phyloP scores from a whole-genome alignment of 2,113 vertebrate genomes.

The Condylura cristata region DNA sequence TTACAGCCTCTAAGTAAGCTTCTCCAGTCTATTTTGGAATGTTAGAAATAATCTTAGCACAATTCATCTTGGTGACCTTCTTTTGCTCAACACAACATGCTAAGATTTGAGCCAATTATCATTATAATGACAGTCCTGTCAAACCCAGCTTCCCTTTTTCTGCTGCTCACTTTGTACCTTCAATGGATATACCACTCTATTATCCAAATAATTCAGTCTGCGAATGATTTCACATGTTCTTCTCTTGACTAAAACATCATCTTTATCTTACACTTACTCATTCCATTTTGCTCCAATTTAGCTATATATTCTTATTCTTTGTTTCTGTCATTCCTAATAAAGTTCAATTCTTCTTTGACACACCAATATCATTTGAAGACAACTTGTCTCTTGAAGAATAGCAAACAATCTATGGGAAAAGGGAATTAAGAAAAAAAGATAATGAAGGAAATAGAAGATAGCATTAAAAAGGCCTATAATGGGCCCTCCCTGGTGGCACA shows the following conservation, averaged over 20 bases:
- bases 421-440: constrained; percentile 33
- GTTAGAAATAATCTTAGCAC: not conserved
- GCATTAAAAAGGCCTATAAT: no score
- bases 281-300: not conserved
- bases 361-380: not conserved
- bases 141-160: not conserved
- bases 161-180: not conserved
- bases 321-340: not conserved
- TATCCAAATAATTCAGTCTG: constrained; percentile 3
- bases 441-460: not conserved
- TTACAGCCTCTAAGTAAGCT: not conserved
- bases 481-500: no score
- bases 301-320: not conserved
- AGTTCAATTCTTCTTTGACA: not conserved
- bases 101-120: not conserved
- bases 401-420: not conserved
- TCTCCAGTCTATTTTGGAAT: not conserved
- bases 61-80: not conserved
- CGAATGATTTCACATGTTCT: not conserved
- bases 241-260: not conserved
- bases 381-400: not conserved
- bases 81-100: not conserved
- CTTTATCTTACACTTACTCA: not conserved
- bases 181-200: not conserved
- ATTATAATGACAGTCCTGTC: not conserved